Evolutionary conservation across 2,888 invertebrate species (phyloP), one percentile per base, ranked within the genome.

Genomic region (Xanthostigma xanthostigma): DNA sequence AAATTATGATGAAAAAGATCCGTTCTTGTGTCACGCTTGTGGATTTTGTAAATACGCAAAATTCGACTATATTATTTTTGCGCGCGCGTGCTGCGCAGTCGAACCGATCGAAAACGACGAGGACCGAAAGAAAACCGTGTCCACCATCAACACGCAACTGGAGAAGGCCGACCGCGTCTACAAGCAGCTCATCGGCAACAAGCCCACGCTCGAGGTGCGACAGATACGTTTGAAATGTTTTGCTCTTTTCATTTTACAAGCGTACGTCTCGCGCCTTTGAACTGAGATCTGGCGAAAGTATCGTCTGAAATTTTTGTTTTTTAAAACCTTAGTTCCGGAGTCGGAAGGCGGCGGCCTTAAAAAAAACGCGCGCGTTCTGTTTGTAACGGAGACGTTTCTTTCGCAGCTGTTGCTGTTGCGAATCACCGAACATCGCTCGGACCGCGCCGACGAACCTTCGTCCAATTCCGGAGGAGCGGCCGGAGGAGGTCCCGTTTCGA

Each of bases 11-110:
- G 96, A 97, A 65, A 94, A 95, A 65, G 97, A 97, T 69, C 97
- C 97, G 0, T 98, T 97, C 78, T 72, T 98, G 27, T 98, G 98
- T 63, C 96, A 96, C 68, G 89, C 95, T 5, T 98, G 98, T 68
- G 97, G 97, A 1, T 97, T 94, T 72, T 98, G 97, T 72, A 97
- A 97, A 70, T 97, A 97, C 68, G 97, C 96, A 36, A 95, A 97
- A 69, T 96, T 97, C 66, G 97, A 98, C 69, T 92, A 94, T 68
- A 90, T 89, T 9, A 74, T 96, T 50, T 84, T 84, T 6, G 93
- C 90, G 6, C 81, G 90, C 17, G 87, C 92, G 1, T 94, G 92
- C 62, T 96, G 92, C 66, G 95, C 95, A 14, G 94, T 97, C 1
- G 96, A 97, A 69, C 92, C 93, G 10, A 95, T 97, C 17, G 94